Percentiles rank a stretch among this genome's conserved stretches.
These are phyloP conservation scores for Prionailurus bengalensis DNA, from an alignment of 2,113 vertebrate species.

Conservation along the genomic window DNA sequence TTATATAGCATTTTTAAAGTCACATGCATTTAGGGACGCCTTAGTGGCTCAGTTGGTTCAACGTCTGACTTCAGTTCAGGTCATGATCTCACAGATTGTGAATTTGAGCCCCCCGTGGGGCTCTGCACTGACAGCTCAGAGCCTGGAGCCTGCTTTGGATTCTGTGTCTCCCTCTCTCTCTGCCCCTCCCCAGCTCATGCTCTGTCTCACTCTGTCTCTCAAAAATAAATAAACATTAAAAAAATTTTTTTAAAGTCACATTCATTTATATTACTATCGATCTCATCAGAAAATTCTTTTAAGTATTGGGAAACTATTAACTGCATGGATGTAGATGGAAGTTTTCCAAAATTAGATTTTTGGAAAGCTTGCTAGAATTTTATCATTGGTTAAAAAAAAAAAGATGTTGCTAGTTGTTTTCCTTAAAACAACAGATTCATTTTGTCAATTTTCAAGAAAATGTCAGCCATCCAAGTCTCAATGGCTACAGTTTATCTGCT, in stretches of 20 bases:
- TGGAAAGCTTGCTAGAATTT: neutral
- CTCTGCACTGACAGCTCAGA: too few species aligned
- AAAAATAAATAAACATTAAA: too few species aligned
- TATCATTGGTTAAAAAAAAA: neutral
- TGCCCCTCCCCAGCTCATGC: too few species aligned
- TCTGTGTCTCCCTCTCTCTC: too few species aligned
- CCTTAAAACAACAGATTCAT: slow-evolving; percentile 15
- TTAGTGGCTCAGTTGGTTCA: too few species aligned
- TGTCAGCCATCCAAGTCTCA: neutral
- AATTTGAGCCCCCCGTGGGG: too few species aligned
- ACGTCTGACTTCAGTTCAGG: too few species aligned
- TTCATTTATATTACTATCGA: neutral
- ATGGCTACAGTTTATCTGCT: neutral
- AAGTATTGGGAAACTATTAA: slow-evolving; percentile 6
- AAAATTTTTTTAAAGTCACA: neutral
- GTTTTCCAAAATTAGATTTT: slow-evolving; percentile 5
- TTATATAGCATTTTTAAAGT: slow-evolving; percentile 10
- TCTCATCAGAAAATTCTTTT: neutral
- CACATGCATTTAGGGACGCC: neutral
- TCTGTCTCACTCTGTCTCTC: too few species aligned
- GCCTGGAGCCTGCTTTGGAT: too few species aligned
- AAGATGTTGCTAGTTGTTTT: neutral
- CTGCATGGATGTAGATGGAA: neutral
- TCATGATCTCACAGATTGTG: too few species aligned
- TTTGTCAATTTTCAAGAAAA: slow-evolving; percentile 43